phyloP scores from a whole-genome alignment of 2,113 vertebrate species.

The Halcyon malimbica region DNA sequence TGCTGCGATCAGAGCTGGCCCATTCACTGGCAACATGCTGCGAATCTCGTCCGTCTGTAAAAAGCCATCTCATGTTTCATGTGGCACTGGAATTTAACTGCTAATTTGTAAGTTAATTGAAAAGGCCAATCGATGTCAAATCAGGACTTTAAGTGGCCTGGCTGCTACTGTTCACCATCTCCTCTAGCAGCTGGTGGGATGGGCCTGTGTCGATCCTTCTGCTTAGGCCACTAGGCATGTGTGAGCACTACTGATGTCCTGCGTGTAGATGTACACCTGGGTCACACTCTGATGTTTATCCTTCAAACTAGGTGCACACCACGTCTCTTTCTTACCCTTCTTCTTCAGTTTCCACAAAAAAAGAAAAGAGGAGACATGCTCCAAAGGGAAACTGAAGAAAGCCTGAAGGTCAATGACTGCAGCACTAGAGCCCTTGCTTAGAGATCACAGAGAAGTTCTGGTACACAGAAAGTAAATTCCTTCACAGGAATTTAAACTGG shows the following conservation, averaged over 20 bases:
- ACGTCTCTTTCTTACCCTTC: background rate
- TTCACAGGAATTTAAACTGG: background rate
- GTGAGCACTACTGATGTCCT: background rate
- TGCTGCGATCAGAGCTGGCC: background rate
- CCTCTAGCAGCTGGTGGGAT: background rate
- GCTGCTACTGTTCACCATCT: background rate
- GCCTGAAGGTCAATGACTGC: background rate
- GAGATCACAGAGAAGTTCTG: background rate
- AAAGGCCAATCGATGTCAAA: background rate
- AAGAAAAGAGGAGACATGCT: background rate
- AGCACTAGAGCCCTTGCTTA: background rate
- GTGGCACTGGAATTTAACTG: background rate
- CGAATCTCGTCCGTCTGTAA: background rate
- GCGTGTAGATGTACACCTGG: too few relatives aligned
- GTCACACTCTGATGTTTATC: accelerated
- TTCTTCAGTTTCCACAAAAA: background rate
- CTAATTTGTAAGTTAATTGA: background rate
- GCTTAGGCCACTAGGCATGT: background rate
- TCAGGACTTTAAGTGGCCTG: background rate
- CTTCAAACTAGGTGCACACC: background rate
- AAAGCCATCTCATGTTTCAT: background rate
- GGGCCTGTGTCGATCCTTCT: too few relatives aligned
- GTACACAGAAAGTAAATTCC: background rate
- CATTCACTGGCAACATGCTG: background rate
- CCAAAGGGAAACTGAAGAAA: background rate